Conservation (phyloP, 2,113 vertebrate genomes). For the Odontesthes bonariensis region DNA sequence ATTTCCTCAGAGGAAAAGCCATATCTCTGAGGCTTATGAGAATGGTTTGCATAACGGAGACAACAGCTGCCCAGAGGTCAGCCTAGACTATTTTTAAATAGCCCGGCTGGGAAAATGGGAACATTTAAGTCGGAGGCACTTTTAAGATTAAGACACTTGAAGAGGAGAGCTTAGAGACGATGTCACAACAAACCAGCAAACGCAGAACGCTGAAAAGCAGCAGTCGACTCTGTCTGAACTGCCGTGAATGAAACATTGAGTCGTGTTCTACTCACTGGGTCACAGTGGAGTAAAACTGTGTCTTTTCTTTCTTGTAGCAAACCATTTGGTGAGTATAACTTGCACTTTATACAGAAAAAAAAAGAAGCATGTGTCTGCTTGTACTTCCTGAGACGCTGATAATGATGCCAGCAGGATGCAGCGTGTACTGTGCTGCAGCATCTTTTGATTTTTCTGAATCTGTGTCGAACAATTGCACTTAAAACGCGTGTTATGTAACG, state of each 20-base stretch:
- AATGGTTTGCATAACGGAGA: constrained; percentile 55
- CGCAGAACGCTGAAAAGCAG: background rate
- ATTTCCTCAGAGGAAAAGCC: constrained; percentile 30
- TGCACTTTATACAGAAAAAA: too few species aligned
- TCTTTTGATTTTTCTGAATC: background rate
- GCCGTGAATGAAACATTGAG: too few species aligned
- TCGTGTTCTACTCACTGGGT: too few species aligned
- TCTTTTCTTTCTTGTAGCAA: too few species aligned
- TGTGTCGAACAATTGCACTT: background rate
- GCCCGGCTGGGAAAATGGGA: constrained; percentile 24
- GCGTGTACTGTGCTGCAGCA: background rate
- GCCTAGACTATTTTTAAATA: constrained; percentile 49
- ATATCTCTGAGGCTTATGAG: constrained; percentile 44
- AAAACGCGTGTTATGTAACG: constrained; percentile 2
- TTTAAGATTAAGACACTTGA: constrained; percentile 43
- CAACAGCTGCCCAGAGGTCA: constrained; percentile 41
- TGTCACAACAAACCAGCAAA: constrained; percentile 33
- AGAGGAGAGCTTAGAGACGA: constrained; percentile 20
- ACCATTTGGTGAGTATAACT: too few species aligned
- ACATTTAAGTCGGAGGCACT: constrained; percentile 28
- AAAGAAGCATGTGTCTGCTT: too few species aligned
- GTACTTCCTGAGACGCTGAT: too few species aligned
- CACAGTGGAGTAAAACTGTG: too few species aligned
- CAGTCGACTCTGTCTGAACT: background rate
- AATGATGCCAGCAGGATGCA: background rate